These are phyloP conservation scores for Psettodes erumei DNA, from an alignment of 2,113 vertebrate genomes.

Conservation along the genomic window DNA sequence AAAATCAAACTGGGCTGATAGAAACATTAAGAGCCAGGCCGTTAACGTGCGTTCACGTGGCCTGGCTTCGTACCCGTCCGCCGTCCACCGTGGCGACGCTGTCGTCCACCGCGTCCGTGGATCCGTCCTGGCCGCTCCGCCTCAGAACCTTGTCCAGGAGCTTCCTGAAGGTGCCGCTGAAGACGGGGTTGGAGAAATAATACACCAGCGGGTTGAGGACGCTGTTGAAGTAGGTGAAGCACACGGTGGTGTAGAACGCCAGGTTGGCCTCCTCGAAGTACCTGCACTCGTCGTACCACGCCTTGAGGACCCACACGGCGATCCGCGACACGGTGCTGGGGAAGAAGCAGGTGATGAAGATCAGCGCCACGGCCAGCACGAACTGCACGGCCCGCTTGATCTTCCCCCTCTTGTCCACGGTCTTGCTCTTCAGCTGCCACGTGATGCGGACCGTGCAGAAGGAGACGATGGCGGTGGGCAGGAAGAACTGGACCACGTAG, in stretches of 20 bases:
- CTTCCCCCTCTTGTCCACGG: slow-evolving; percentile 77
- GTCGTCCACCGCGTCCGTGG: neutral
- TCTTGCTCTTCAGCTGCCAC: slow-evolving; percentile 79
- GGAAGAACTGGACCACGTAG: slow-evolving; percentile 79
- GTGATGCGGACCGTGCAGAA: slow-evolving; percentile 82
- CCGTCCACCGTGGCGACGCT: slow-evolving; percentile 35
- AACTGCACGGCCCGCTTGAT: slow-evolving; percentile 83
- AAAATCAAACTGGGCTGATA: too few species aligned
- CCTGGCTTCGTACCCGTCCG: neutral
- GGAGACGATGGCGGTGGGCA: slow-evolving; percentile 76
- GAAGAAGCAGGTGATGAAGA: slow-evolving; percentile 83
- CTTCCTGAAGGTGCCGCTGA: slow-evolving; percentile 75
- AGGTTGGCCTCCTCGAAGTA: slow-evolving; percentile 77
- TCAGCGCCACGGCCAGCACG: slow-evolving; percentile 78
- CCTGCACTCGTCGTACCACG: slow-evolving; percentile 73
- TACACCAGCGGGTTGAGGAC: slow-evolving; percentile 85
- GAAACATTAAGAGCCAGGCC: too few species aligned
- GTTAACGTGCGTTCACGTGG: too few species aligned
- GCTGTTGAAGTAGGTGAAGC: slow-evolving; percentile 86
- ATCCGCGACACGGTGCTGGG: slow-evolving; percentile 82
- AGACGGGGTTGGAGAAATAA: slow-evolving; percentile 83
- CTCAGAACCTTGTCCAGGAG: slow-evolving; percentile 67
- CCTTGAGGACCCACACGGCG: slow-evolving; percentile 80
- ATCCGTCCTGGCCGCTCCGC: neutral
- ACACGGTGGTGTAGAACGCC: slow-evolving; percentile 80